phyloP scores from a whole-genome alignment of 30 jellyfish, hydroid and myxozoan genomes.

The Nemopilema nomurai region DNA sequence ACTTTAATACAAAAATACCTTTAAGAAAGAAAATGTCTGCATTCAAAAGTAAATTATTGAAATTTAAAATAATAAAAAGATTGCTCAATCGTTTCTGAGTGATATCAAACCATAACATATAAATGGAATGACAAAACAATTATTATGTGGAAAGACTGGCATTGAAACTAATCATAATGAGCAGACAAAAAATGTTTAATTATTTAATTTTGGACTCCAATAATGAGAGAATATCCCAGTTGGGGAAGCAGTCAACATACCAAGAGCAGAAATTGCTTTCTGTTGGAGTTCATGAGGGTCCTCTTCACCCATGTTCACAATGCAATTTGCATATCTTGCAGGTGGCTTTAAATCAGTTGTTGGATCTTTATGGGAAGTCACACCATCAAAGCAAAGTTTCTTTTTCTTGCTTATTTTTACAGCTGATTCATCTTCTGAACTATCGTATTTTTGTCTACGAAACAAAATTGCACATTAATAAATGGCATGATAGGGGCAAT shows the following conservation, averaged over 20 bases:
- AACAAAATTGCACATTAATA: not conserved
- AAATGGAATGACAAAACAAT: no score
- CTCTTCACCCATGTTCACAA: not conserved
- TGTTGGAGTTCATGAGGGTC: not conserved
- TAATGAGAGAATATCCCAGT: no score
- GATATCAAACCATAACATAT: no score
- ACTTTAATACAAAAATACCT: not conserved
- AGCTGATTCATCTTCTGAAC: constrained; percentile 17
- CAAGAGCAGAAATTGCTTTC: not conserved
- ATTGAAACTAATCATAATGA: no score
- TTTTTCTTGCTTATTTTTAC: not conserved
- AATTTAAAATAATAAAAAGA: no score
- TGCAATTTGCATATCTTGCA: not conserved
- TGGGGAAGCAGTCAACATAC: no score
- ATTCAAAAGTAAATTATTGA: not conserved
- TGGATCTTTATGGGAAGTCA: not conserved
- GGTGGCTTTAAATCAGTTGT: not conserved
- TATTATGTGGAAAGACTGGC: no score
- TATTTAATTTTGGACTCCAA: no score
- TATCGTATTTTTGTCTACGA: constrained; percentile 35
- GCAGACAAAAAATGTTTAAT: no score
- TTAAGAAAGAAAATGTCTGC: not conserved
- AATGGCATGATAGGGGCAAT: not conserved
- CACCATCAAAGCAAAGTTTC: not conserved
- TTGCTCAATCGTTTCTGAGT: no score